Evolutionary conservation across 2,888 invertebrate species (phyloP), one percentile per base, ranked within the genome.

Genomic region (Drosophila gaucha): DNA sequence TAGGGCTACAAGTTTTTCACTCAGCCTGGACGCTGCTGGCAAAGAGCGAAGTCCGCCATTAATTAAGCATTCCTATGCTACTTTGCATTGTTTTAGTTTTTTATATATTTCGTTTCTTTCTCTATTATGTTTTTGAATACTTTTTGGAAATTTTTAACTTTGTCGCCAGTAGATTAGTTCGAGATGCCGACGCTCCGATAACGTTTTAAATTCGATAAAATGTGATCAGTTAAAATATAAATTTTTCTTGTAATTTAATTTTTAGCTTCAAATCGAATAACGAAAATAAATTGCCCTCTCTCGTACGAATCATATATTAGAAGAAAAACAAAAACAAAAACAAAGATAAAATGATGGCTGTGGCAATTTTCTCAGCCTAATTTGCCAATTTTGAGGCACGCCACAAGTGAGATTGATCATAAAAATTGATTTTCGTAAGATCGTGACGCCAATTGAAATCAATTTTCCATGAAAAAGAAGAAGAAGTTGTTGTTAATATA

Each of bases 401-500:
- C 71, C 83, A 62, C 69, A 22, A 60, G 59, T 84, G 74, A 86
- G 80, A 82, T 82, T 84, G 87, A 86, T 86, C 82, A 64, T 82
- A 82, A 86, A 82, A 82, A 82, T 86, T 84, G 82, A 82, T 82
- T 82, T 83, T 74, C 47, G 51, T 39, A 43, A 54, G 79, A 59
- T 82, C 82, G 87, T 83, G 82, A 79, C 78, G 78, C 70, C 87
- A 83, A 83, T 83, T 86, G 87, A 78, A 85, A 78, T 85, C 85
- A 83, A 83, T 83, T 79, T 67, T 44, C 54, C 55, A 57, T 6
- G 67, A 52, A 58, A 63, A 74, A 77, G 79, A 26, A 28, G 83
- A 58, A 62, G 69, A 74, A 79, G 80, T 83, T 86, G 83, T 83
- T 83, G 83, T 33, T 51, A 60, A 64, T 57, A 62, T 57, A 71